Evolutionary conservation across 2,797 vertebrate genomes (phyloP), one percentile per base, ranked within the genome.

Genomic region (Nothura maculosa): DNA sequence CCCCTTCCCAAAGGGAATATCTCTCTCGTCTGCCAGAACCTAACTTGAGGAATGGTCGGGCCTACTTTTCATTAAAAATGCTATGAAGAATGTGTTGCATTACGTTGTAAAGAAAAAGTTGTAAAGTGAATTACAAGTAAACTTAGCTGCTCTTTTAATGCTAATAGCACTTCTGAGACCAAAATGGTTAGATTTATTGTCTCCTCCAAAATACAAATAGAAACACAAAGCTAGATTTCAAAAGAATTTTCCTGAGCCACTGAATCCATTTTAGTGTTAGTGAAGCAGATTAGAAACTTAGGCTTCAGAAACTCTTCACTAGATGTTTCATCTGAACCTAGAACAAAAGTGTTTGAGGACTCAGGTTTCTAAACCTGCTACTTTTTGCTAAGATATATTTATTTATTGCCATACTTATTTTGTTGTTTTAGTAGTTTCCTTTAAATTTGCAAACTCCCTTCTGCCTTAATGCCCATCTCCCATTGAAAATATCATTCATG

Each of bases 1-100:
- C 21, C 3, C 45, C 22, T 10, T 10, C 30, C 6, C 19, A 10
- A 0, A 16, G 5, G 62, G 32, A 67, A 48, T 45, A n/a, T 11
- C 76, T 74, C 42, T 67, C 18, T 55, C 11, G 2, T 16, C 32
- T 63, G 60, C 27, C 18, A 68, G 43, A 12, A 34, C 24, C 30
- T 19, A 50, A 10, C 9, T 82, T 45, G 70, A 43, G 30, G 25
- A 21, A 12, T 86, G 4, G 13, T 34, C 55, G 62, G 32, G n/a
- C n/a, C 85, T 91, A 3, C 18, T 73, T 81, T 34, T 38, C 50
- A 18, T 38, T 62, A 14, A 50, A 78, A 36, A 20, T 19, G 28
- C 3, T 10, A 3, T 5, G 15, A n/a, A 22, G 27, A 76, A 81
- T 18, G 22, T 4, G 22, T 7, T 38, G 15, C 17, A 15, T 47